Evolutionary conservation across 2,797 vertebrate species (phyloP), one percentile per base, ranked within the genome.

Genomic region (Cottoperca gobio): DNA sequence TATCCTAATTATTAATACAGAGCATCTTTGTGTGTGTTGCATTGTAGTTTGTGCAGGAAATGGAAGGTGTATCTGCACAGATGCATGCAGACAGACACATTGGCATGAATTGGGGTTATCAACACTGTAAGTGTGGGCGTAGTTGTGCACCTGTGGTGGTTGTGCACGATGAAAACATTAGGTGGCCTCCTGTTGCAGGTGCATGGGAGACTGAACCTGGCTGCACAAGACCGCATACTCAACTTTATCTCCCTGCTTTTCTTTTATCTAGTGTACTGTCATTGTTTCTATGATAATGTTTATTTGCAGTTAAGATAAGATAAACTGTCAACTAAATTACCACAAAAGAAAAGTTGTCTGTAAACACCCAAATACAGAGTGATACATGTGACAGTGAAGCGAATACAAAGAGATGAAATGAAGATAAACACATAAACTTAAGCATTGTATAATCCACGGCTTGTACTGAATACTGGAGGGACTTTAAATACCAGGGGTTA

Each of bases 31-130:
- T 68, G 26, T 60, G 35, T 45, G 49, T 76, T 21, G 69, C 23
- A 42, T 75, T 9, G n/a, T 13, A 48, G 76, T 69, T 84, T 33
- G 70, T 77, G 83, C 88, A 89, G 89, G 90, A 93, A 91, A 81
- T 78, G 52, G 69, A 85, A 76, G 50, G 4, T 83, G 76, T 84
- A 68, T 83, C 59, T 89, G 91, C 87, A 89, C 83, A 72, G 50
- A 60, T 70, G 82, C 79, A 61, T 19, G 55, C n/a, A 7, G 82
- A 76, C 65, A 24, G n/a, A 40, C 26, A 17, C 9, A 43, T 10
- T 16, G 35, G 37, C 48, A 55, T 39, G 50, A 61, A 13, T 14
- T 5, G 9, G 37, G 57, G 5, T 64, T 59, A 49, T 62, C 54
- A 63, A 6, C n/a, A 10, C 4, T 52, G 3, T 21, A 8, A 13